Evolutionary conservation across 2,113 vertebrate species (phyloP).

Genomic region (Cervus canadensis): DNA sequence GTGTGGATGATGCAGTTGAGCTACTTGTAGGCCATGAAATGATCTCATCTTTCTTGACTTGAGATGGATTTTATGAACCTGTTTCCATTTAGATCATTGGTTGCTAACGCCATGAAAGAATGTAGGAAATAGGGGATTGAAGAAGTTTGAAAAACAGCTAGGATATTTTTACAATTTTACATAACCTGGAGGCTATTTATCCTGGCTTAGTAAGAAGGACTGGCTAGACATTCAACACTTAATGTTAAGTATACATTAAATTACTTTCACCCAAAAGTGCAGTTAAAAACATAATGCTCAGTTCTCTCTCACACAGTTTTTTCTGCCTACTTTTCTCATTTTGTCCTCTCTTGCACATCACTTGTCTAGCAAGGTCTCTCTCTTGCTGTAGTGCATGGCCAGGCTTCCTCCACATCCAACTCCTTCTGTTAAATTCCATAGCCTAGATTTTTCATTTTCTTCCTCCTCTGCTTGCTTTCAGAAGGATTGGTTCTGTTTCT

Average conservation of each 20-base stretch:
- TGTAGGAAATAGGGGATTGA: background rate
- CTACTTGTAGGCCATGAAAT: slow-evolving; percentile 3
- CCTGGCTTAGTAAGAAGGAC: background rate
- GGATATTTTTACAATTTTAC: background rate
- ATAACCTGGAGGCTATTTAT: background rate
- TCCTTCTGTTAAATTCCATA: background rate
- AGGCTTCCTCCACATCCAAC: background rate
- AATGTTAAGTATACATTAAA: background rate
- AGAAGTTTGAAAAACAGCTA: background rate
- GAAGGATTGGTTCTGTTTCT: background rate
- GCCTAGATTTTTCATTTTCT: background rate
- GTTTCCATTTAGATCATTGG: background rate
- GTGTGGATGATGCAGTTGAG: background rate
- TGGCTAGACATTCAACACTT: background rate
- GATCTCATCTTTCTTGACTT: background rate
- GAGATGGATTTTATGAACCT: background rate
- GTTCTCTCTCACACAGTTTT: background rate
- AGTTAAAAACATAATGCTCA: background rate
- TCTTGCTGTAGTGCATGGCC: rapidly evolving
- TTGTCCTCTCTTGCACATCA: background rate
- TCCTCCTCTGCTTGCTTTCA: background rate
- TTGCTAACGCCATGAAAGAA: background rate
- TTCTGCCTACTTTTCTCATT: background rate
- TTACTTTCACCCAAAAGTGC: background rate
- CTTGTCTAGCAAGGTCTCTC: background rate